These are phyloP conservation scores for Tauraco erythrolophus DNA, from an alignment of 2,113 vertebrate genomes.

Conservation along the genomic window DNA sequence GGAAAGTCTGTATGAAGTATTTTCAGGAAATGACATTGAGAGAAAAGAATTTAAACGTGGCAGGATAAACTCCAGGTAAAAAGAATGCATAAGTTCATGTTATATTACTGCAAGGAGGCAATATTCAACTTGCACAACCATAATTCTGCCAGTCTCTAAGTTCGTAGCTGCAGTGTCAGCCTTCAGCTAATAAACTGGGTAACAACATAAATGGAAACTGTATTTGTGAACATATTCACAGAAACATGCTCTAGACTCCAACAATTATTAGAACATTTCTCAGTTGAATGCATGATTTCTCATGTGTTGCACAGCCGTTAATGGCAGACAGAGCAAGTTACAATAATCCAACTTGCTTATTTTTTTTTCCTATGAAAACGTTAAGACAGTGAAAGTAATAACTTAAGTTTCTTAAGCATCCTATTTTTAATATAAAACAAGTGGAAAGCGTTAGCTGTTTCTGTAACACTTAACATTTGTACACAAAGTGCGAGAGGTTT, in stretches of 20 bases:
- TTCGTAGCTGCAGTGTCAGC: not conserved
- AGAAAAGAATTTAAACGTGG: not conserved
- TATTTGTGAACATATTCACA: not conserved
- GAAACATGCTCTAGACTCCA: not conserved
- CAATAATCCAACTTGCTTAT: not conserved
- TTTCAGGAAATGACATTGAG: accelerated
- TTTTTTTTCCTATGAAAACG: not conserved
- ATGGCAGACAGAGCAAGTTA: not conserved
- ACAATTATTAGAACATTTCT: not conserved
- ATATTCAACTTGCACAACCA: not conserved
- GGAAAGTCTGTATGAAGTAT: not conserved
- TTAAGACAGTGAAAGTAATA: not conserved
- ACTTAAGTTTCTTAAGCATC: slow-evolving; percentile 17
- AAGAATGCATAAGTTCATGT: not conserved
- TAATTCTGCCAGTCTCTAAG: not conserved
- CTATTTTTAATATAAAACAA: not conserved
- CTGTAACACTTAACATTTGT: slow-evolving; percentile 51
- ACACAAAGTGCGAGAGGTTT: slow-evolving; percentile 38
- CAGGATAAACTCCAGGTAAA: not conserved
- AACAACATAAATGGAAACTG: not conserved
- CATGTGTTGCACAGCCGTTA: not conserved
- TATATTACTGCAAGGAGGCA: not conserved
- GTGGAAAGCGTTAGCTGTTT: slow-evolving; percentile 9
- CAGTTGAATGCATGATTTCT: slow-evolving; percentile 69
- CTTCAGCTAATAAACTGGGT: not conserved